phyloP scores from a whole-genome alignment of 2,113 vertebrate species.

The Apistogramma diplotaenia region DNA sequence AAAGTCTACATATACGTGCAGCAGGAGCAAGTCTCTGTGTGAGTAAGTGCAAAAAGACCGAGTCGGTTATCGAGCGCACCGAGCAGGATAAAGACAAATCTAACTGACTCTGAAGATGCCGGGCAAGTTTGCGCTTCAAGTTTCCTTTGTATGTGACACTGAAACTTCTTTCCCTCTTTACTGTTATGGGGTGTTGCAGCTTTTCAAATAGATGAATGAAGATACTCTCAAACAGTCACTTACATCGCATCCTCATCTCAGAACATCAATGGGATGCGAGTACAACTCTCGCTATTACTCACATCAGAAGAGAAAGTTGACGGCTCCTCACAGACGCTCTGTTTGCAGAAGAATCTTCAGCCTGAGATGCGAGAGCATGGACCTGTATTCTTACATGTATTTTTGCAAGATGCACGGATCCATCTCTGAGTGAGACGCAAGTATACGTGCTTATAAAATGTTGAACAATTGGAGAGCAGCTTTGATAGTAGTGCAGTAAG shows the following conservation, averaged over 20 bases:
- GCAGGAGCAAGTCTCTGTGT: background rate
- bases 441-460: background rate
- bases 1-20: background rate
- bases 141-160: constrained; percentile 7
- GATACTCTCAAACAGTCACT: constrained; percentile 40
- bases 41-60: constrained; percentile 18
- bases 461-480: background rate
- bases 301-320: constrained; percentile 45
- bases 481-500: background rate
- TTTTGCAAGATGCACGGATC: background rate
- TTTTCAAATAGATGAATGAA: constrained; percentile 33
- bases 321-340: background rate
- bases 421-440: background rate
- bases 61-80: constrained; percentile 23
- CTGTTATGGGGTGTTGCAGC: background rate
- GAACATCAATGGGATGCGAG: constrained; percentile 35
- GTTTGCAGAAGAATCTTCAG: background rate
- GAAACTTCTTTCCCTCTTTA: constrained; percentile 7
- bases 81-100: constrained; percentile 1
- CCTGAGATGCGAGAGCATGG: background rate
- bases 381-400: background rate
- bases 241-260: constrained; percentile 17
- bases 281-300: constrained; percentile 42
- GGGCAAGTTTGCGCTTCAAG: background rate
- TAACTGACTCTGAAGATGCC: background rate